These are phyloP conservation scores for Rhea americana DNA, from an alignment of 2,113 vertebrate species.

Conservation along the genomic window DNA sequence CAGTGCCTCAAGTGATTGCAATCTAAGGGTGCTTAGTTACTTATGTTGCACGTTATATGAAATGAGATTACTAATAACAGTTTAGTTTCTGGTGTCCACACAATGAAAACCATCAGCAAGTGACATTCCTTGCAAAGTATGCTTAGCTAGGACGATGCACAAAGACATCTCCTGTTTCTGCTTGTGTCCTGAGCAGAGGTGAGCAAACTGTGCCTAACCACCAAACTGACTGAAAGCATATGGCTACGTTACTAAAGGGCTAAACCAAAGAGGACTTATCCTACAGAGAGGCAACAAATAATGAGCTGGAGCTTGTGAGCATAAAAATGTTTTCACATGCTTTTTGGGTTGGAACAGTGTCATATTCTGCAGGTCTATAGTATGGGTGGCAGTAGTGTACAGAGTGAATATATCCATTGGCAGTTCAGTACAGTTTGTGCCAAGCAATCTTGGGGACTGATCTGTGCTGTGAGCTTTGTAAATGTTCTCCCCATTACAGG, in stretches of 20 bases:
- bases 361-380: background rate
- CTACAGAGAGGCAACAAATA: background rate
- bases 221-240: background rate
- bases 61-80: background rate
- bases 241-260: background rate
- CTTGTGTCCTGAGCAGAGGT: background rate
- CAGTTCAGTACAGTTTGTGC: background rate
- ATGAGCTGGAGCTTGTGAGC: background rate
- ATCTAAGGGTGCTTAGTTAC: background rate
- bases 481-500: background rate
- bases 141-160: background rate
- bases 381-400: rapidly evolving
- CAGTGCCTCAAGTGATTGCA: background rate
- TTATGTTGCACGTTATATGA: background rate
- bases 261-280: background rate
- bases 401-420: rapidly evolving
- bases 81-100: background rate
- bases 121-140: background rate
- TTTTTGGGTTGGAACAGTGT: background rate
- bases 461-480: background rate
- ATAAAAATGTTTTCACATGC: rapidly evolving
- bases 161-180: background rate
- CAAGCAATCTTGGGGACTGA: background rate
- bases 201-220: background rate
- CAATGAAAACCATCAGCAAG: background rate